Conservation (phyloP, 2,888 invertebrate species). For the Chrysotoxum bicinctum region DNA sequence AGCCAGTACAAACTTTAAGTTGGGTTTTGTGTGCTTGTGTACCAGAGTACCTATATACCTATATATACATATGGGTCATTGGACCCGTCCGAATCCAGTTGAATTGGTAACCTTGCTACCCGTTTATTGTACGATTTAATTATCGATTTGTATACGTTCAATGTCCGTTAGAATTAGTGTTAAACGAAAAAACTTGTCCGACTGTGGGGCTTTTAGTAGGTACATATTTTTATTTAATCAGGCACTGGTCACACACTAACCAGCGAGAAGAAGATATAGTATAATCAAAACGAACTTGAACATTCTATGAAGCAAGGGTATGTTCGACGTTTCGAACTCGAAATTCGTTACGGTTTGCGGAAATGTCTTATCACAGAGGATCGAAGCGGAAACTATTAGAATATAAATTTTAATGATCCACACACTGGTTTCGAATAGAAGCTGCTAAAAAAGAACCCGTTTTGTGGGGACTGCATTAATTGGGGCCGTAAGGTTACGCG, state of each 20-base stretch:
- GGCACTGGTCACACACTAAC: slow-evolving; percentile 21
- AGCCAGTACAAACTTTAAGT: neutral
- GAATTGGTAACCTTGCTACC: slow-evolving; percentile 79
- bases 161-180: slow-evolving; percentile 39
- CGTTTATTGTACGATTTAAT: slow-evolving; percentile 76
- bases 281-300: slow-evolving; percentile 40
- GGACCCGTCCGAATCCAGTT: slow-evolving; percentile 76
- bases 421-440: slow-evolving; percentile 20
- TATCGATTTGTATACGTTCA: slow-evolving; percentile 66
- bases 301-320: slow-evolving; percentile 47
- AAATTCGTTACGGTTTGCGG: slow-evolving; percentile 42
- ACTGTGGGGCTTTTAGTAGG: neutral
- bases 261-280: neutral
- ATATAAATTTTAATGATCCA: slow-evolving; percentile 27
- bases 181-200: slow-evolving; percentile 38
- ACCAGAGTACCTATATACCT: neutral
- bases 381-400: slow-evolving; percentile 56
- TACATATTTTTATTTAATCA: neutral
- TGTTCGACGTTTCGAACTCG: slow-evolving; percentile 24
- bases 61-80: slow-evolving; percentile 77
- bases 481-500: slow-evolving; percentile 62
- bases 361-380: slow-evolving; percentile 60
- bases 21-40: slow-evolving; percentile 16
- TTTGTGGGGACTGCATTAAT: slow-evolving; percentile 35
- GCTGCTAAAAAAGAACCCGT: slow-evolving; percentile 39